Base-by-base conservation (phyloP, 2,113 vertebrate genomes). In the Saguinus midas region DNA sequence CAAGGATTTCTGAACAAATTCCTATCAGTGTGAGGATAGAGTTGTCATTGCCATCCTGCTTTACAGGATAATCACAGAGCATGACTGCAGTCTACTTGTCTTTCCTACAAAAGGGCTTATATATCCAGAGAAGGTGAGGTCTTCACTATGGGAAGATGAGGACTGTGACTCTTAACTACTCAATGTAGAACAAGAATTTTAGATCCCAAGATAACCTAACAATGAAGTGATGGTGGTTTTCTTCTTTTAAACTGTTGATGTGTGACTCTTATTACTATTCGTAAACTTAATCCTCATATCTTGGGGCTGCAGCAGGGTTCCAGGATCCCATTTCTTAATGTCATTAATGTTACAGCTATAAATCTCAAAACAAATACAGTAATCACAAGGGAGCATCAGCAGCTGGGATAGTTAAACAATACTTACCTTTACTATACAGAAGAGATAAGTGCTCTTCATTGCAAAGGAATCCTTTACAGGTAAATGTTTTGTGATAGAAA, bases 311-410 rank as follows among this genome's bases (percentile, higher is more conserved):
- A 94, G 58, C 57, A 92, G 91, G 86, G 27, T 84, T 92, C 82
- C 43, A 75, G 76, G n/a, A 76, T 91, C 66, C 96, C 48, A 94
- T 70, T 82, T 90, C 48, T 83, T 87, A 90, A 70, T 81, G 27
- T 90, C 55, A 87, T 92, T 11, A 52, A 52, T 52, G 2, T 87
- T 95, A 94, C 43, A 84, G 68, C 55, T 92, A 14, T 95, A 95
- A 84, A 95, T 94, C 80, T 89, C 80, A 91, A 91, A 96, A 93
- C 96, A 95, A 97, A 87, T 90, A 70, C 48, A 94, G 57, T 78
- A 87, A 90, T 96, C 91, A 79, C 21, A 90, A 93, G 20, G 45
- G 72, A 83, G 52, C 61, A 64, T 82, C 58, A 92, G 84, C 43
- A 75, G 81, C 70, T 90, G 80, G 94, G 87, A 83, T 95, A 94